phyloP scores from a whole-genome alignment of 2,113 vertebrate species.

The Furnarius figulus region DNA sequence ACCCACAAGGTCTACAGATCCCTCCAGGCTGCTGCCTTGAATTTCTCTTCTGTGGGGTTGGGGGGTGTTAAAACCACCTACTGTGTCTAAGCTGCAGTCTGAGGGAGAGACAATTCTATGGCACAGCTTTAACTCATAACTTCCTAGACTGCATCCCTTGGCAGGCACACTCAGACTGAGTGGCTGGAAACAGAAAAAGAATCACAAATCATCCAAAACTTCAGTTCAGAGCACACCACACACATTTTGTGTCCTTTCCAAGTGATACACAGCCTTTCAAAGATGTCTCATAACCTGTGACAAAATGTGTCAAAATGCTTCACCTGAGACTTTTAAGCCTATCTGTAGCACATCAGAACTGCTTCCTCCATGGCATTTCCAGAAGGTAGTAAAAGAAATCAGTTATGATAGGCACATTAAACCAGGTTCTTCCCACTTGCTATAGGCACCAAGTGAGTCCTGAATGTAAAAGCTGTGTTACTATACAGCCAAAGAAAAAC shows the following conservation, averaged over 20 bases:
- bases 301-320: not conserved
- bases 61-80: not conserved
- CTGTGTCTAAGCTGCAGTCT: accelerated
- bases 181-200: not conserved
- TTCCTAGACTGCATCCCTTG: not conserved
- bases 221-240: not conserved
- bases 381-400: not conserved
- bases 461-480: not conserved
- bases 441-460: not conserved
- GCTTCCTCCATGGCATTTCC: not conserved
- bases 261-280: not conserved
- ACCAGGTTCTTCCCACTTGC: not conserved
- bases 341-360: not conserved
- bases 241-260: not conserved
- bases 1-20: not conserved
- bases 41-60: not conserved
- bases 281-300: not conserved
- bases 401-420: not conserved
- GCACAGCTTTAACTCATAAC: not conserved
- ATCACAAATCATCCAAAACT: not conserved
- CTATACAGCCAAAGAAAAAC: not conserved
- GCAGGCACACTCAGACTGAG: not conserved
- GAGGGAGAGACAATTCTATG: not conserved
- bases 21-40: not conserved
- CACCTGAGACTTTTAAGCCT: not conserved